Percentiles rank a stretch among this genome's conserved stretches.
These are phyloP conservation scores for Pangasius mekongensis DNA, from an alignment of 2,797 vertebrate genomes.

Conservation along the genomic window DNA sequence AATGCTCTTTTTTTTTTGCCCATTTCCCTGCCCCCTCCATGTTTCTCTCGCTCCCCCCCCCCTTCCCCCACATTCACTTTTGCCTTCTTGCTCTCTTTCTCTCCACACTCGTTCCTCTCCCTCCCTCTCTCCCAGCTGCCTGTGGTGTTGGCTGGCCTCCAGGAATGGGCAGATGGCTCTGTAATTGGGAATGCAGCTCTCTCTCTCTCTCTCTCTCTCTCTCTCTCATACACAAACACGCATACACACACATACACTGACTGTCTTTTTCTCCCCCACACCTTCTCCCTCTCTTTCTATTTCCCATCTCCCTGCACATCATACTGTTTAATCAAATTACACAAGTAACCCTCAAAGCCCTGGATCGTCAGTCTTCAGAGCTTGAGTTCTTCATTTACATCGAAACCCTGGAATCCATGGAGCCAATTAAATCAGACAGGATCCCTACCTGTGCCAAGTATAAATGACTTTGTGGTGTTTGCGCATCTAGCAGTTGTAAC, in stretches of 20 bases:
- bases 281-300: constrained; percentile 54
- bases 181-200: constrained; percentile 83
- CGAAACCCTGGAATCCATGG: constrained; percentile 20
- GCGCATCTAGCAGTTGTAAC: constrained; percentile 10
- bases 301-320: constrained; percentile 40
- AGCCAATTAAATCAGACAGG: constrained; percentile 33
- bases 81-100: constrained; percentile 62
- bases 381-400: constrained; percentile 50
- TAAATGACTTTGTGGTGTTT: constrained; percentile 4
- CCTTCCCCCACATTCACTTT: constrained; percentile 39
- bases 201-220: constrained; percentile 60
- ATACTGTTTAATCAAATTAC: constrained; percentile 83
- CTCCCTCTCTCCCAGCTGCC: constrained; percentile 82
- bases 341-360: constrained; percentile 73
- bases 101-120: constrained; percentile 59
- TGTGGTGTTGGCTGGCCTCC: constrained; percentile 82
- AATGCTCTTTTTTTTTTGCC: neutral
- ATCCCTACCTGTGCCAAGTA: constrained; percentile 32
- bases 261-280: constrained; percentile 61
- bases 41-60: constrained; percentile 61
- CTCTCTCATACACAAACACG: constrained; percentile 37
- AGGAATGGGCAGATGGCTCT: constrained; percentile 87
- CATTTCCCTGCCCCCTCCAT: constrained; percentile 63
- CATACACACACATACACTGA: constrained; percentile 50
- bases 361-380: neutral